Conservation (phyloP, 2,888 invertebrate species). For the Callyntrura guangdongensis region DNA sequence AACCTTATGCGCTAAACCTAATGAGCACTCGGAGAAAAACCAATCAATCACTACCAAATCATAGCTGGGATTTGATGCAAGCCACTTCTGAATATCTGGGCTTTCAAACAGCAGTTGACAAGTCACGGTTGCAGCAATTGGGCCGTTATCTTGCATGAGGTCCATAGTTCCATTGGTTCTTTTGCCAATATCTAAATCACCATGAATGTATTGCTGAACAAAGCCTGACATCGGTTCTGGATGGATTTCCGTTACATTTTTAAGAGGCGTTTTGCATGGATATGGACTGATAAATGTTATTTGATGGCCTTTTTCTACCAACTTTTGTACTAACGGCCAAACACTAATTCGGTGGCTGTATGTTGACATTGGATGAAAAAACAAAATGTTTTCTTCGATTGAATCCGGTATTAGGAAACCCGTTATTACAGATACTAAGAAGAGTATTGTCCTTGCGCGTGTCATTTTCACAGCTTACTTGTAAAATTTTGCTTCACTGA, state of each 20-base stretch:
- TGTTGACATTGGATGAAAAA: slow-evolving; percentile 69
- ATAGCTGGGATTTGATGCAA: slow-evolving; percentile 64
- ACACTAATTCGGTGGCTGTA: slow-evolving; percentile 74
- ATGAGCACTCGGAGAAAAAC: slow-evolving; percentile 79
- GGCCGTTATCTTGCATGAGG: slow-evolving; percentile 46
- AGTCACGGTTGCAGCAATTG: slow-evolving; percentile 37
- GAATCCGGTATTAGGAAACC: neutral
- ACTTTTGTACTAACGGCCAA: slow-evolving; percentile 79
- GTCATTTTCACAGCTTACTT: too few relatives aligned
- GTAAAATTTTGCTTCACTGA: too few relatives aligned
- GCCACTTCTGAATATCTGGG: slow-evolving; percentile 72
- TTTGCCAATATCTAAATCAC: slow-evolving; percentile 66
- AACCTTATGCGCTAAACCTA: slow-evolving; percentile 78
- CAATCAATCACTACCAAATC: slow-evolving; percentile 80
- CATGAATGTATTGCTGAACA: slow-evolving; percentile 57
- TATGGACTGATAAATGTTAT: slow-evolving; percentile 78
- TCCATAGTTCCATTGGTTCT: slow-evolving; percentile 62
- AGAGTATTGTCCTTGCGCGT: neutral
- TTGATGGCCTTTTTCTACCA: slow-evolving; percentile 79
- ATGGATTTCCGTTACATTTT: slow-evolving; percentile 74
- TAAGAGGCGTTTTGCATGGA: slow-evolving; percentile 69
- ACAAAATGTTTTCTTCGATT: slow-evolving; percentile 70
- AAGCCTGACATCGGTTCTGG: slow-evolving; percentile 70
- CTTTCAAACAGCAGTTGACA: slow-evolving; percentile 69
- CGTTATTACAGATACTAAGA: neutral